Conservation (phyloP, 2,888 invertebrate species). For the Lumbricus terrestris region DNA sequence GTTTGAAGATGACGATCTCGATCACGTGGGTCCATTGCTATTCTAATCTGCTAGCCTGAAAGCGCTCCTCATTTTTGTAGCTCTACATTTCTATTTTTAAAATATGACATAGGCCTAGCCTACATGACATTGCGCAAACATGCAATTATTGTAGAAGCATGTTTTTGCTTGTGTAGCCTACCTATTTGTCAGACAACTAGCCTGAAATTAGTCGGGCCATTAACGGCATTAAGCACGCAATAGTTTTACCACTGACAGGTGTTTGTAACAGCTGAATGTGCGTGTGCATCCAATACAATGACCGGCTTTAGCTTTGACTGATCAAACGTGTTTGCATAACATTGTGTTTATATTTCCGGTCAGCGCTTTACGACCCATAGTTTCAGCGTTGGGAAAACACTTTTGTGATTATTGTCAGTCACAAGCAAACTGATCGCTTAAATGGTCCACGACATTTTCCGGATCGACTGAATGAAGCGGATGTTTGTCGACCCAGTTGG, state of each 20-base stretch:
- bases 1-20: no score
- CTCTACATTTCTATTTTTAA: no score
- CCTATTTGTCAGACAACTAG: background rate
- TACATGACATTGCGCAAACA: no score
- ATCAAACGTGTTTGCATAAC: background rate
- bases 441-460: background rate
- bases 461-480: background rate
- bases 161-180: background rate
- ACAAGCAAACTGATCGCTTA: background rate
- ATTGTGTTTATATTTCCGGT: background rate
- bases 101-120: no score
- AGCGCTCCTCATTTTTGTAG: no score
- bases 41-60: no score
- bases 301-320: background rate
- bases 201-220: background rate
- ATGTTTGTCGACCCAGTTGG: background rate
- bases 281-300: background rate
- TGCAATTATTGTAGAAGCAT: no score
- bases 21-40: no score
- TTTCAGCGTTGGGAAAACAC: background rate
- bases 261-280: background rate
- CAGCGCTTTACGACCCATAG: background rate
- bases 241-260: background rate
- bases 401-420: no score
- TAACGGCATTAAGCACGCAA: background rate